Evolutionary conservation across 2,888 invertebrate species (phyloP).

Genomic region (Hydrotaea diabolus): DNA sequence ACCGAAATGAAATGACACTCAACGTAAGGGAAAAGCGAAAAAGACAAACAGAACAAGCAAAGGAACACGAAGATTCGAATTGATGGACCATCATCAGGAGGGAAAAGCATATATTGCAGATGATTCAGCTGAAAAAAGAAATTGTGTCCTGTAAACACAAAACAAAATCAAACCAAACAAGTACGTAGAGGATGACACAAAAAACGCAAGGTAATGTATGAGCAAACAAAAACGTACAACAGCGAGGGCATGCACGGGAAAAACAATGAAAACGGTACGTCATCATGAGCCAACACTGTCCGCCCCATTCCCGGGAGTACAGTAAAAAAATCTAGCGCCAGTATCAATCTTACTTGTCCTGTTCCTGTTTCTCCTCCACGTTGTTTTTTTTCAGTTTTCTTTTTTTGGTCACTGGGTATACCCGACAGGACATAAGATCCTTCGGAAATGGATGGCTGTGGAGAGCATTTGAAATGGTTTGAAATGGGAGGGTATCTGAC

Average conservation of each 20-base stretch:
- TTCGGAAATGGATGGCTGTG: not conserved
- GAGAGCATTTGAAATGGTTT: not conserved
- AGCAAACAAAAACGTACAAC: constrained; percentile 6
- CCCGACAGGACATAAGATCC: not conserved
- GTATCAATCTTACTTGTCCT: constrained; percentile 56
- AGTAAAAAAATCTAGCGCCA: constrained; percentile 48
- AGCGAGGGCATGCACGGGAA: constrained; percentile 18
- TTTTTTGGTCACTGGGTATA: not conserved
- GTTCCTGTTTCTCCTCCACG: not conserved
- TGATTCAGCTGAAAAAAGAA: constrained; percentile 55
- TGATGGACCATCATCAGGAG: constrained; percentile 55
- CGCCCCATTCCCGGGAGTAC: constrained; percentile 45
- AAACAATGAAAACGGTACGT: not conserved
- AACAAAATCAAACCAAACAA: constrained; percentile 38
- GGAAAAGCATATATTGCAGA: constrained; percentile 24
- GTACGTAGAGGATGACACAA: not conserved
- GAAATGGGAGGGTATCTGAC: not conserved
- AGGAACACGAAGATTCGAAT: constrained; percentile 8
- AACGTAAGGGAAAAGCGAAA: not conserved
- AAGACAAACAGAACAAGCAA: constrained; percentile 5
- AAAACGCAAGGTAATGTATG: not conserved
- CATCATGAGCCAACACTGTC: constrained; percentile 46
- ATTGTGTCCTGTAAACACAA: constrained; percentile 49
- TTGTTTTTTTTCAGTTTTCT: not conserved
- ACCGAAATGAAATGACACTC: constrained; percentile 34